These are phyloP conservation scores for Zelleria hepariella DNA, from an alignment of 2,888 invertebrate species.

Conservation along the genomic window DNA sequence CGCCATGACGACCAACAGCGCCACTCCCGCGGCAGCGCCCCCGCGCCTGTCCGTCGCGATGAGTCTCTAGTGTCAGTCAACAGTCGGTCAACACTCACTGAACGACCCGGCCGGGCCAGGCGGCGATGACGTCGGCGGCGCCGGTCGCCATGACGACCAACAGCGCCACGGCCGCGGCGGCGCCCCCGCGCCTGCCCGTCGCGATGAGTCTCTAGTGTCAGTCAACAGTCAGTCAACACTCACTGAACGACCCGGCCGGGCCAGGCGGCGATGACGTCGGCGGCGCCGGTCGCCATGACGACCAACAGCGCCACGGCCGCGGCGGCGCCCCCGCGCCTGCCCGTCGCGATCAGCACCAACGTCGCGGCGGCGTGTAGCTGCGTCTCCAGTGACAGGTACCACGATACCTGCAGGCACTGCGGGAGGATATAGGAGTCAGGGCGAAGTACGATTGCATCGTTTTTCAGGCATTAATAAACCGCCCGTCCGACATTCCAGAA, in stretches of 20 bases:
- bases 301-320: constrained; percentile 42
- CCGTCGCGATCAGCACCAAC: constrained; percentile 73
- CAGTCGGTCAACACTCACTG: neutral
- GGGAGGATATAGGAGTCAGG: constrained; percentile 17
- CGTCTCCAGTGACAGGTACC: constrained; percentile 84
- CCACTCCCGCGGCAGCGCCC: too few relatives aligned
- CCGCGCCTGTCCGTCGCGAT: too few relatives aligned
- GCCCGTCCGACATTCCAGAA: too few relatives aligned
- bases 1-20: constrained; percentile 28
- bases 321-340: constrained; percentile 41
- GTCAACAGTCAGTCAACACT: constrained; percentile 70
- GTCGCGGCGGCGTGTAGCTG: constrained; percentile 81
- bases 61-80: too few relatives aligned
- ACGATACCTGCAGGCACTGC: constrained; percentile 86
- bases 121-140: constrained; percentile 58
- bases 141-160: constrained; percentile 35
- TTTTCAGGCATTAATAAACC: too few relatives aligned
- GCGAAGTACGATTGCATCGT: neutral
- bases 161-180: constrained; percentile 38
- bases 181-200: constrained; percentile 53
- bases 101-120: too few relatives aligned
- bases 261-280: constrained; percentile 58
- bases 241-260: too few relatives aligned
- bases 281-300: constrained; percentile 43
- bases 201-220: constrained; percentile 82